Base-by-base conservation (phyloP, 2,888 invertebrate genomes). In the Globia sparganii region DNA sequence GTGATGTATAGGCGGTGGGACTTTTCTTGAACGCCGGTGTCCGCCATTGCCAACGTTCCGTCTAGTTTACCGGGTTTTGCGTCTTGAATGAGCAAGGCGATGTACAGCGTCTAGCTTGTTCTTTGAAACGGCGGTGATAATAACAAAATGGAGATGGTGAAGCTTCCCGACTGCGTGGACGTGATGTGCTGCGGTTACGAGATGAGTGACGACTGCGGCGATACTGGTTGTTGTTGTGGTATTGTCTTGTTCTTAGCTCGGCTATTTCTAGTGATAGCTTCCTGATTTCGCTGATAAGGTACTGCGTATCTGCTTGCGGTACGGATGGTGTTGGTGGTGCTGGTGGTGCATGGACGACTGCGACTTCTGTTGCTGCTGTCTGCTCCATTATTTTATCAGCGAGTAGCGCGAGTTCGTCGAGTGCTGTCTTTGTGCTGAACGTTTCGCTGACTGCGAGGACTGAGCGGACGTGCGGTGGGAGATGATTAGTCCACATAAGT, bases 301-400 rank as follows among this genome's bases (percentile, higher is more conserved):
- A 64, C 37, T 64, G 62, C 13, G 37, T 64, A 37, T 64, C 62
- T 64, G 37, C n/a, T 25, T 64, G 62, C 13, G 62, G n/a, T 64
- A 34, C 18, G 15, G 62, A 25, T 25, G 25, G 62, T 62, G n/a
- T 2, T 3, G 13, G n/a, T 62, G 62, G 61, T 25, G 61, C 61
- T 4, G 61, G 34, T 61, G 61, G 37, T 37, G 9, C 31, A 3
- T 34, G 34, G 8, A 61, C 34, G 31, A 34, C 61, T 61, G 61
- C 61, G 34, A 61, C 18, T 61, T 34, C 61, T 34, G 61, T 34
- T 61, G 61, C 18, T 61, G 34, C 34, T 31, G 61, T 34, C 21
- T 31, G 18, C 34, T 61, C 61, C 61, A 61, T 61, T 21, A 61
- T 61, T 6, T 61, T 61, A 21, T 61, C 34, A 3, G 61, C 9